Evolutionary conservation across 2,797 vertebrate species (phyloP), one percentile per base, ranked within the genome.

Genomic region (Leontocebus nigricollis): DNA sequence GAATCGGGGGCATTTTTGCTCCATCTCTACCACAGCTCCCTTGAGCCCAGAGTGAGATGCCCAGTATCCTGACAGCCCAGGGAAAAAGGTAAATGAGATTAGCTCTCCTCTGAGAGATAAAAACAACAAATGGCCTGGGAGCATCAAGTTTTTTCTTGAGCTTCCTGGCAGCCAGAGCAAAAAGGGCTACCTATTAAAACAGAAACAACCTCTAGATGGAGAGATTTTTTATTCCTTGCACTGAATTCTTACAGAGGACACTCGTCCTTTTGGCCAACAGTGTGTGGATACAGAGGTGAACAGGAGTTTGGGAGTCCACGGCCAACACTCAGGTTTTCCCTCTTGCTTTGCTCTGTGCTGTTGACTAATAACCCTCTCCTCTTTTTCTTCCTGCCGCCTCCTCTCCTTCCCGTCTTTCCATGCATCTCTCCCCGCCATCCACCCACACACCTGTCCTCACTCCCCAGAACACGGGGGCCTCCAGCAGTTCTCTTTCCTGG

Each of bases 401-500:
- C 36, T 61, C 46, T 59, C 59, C 73, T 75, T 79, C 83, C 39
- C 82, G 12, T 26, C 59, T 11, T 41, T 76, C 72, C 92, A 95
- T 72, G 50, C 73, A 44, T 57, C 39, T 85, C 88, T 50, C 41
- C 12, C 57, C 48, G 46, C 75, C 93, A 70, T 17, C 27, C 48
- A 4, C 52, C 64, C 46, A 73, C n/a, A 26, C 64, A 39, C 98
- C 91, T 88, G 84, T 80, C 97, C 97, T 97, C 94, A 83, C 83
- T 82, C 97, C 98, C 99, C 98, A 99, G 99, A 99, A 97, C 99
- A 99, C 96, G 99, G 99, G 99, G 99, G 99, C 98, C 99, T 99
- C 98, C 99, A 99, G 98, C 99, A 99, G 98, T 99, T 99, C 83
- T 99, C 99, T 99, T 99, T 99, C 99, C 99, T 99, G 99, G 99